Evolutionary conservation across 2,797 vertebrate species (phyloP), one percentile per base, ranked within the genome.

Genomic region (Crocodylus rhombifer): DNA sequence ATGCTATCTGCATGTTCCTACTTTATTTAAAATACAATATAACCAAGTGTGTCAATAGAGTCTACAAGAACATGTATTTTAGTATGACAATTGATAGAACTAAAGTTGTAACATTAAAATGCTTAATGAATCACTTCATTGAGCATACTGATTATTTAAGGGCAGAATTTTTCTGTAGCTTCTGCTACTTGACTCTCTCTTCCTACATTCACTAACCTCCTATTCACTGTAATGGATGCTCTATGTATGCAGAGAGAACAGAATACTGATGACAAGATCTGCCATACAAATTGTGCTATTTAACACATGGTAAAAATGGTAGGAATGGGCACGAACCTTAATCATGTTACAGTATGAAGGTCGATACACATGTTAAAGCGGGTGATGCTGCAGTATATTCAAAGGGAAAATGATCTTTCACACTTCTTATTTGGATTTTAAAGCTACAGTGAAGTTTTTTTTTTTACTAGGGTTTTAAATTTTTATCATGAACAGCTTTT

Each of bases 111-210:
- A 3, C 11, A 77, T 33, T 77, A 85, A 92, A 90, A 77, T 28
- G n/a, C 56, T 80, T 63, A 67, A 77, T 85, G 11, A 2, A 65
- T 83, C 79, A 28, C 63, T 0, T 4, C 75, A 56, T 26, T 91
- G 84, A 76, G 56, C 7, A 81, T 57, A 81, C 83, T 90, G 80
- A 80, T 86, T 86, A 87, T 90, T 89, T 92, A 33, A 10, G 85
- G 26, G n/a, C 82, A 2, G 1, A 87, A 30, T 88, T 84, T 83
- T 94, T 13, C 83, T 92, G 5, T 3, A 30, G 67, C 57, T 80
- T 82, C 42, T 80, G 10, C n/a, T 83, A 85, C 92, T 90, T 61
- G 28, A 81, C 82, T 89, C 42, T 1, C 1, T 61, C 57, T 96
- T 25, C 4, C 10, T 83, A 1, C 16, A 5, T 23, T 20, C 36